Conservation (phyloP, 2,113 vertebrate species). For the Himantopus leucocephalus region DNA sequence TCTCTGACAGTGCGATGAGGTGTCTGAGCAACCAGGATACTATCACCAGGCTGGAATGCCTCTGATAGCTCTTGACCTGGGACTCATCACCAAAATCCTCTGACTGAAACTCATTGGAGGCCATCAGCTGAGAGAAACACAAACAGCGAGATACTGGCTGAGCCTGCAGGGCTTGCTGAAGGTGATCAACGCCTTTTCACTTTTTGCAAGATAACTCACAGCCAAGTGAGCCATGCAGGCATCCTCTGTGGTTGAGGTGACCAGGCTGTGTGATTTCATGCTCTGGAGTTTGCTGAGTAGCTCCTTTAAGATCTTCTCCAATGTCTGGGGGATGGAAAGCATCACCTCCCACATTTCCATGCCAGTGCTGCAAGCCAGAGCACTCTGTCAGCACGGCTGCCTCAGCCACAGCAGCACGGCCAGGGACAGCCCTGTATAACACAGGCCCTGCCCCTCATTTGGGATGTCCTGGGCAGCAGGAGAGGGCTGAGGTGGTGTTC, state of each 20-base stretch:
- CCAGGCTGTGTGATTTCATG: no score
- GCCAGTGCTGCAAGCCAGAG: neutral
- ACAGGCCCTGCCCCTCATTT: neutral
- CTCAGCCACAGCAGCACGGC: neutral
- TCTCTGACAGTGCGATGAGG: neutral
- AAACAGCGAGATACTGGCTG: neutral
- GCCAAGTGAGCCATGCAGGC: neutral
- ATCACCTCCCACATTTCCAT: neutral
- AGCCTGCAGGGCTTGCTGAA: neutral
- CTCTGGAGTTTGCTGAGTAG: neutral
- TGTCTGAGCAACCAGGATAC: fast-evolving
- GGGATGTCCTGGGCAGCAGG: neutral
- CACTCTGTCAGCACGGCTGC: neutral
- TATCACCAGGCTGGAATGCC: neutral
- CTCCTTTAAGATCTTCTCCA: neutral
- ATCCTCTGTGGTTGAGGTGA: no score
- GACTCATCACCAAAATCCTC: no score
- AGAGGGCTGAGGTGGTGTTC: neutral
- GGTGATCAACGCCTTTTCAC: neutral
- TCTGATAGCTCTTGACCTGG: neutral
- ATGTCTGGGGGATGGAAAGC: neutral
- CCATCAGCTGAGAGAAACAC: neutral
- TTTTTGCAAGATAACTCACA: neutral
- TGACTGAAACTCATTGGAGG: neutral
- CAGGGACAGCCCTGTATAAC: neutral